These are phyloP conservation scores for Dryococelus australis DNA, from an alignment of 2,888 invertebrate species.

Conservation along the genomic window DNA sequence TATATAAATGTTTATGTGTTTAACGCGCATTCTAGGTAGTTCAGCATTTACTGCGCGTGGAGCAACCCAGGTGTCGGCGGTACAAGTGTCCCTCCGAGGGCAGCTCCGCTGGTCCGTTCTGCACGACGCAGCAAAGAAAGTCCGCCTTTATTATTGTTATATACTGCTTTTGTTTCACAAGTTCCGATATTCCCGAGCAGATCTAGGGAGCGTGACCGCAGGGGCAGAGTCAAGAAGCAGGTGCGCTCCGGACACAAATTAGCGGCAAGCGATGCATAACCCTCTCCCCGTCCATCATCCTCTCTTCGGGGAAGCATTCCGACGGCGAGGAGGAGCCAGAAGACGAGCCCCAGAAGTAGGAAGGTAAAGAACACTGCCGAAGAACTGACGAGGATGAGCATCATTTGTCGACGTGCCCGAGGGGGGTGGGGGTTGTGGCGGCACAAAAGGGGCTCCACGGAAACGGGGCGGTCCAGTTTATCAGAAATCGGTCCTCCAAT, in stretches of 20 bases:
- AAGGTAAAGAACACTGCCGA: neutral
- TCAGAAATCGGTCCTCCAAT: conserved; percentile 11
- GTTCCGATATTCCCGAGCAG: neutral
- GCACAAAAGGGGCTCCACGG: neutral
- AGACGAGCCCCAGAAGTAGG: neutral
- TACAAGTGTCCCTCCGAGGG: no score
- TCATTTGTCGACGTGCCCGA: neutral
- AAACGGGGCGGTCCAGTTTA: neutral
- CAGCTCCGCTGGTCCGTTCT: no score
- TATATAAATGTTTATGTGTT: no score
- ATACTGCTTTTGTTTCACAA: no score
- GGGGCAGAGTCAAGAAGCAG: neutral
- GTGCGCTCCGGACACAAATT: neutral
- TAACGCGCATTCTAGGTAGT: no score
- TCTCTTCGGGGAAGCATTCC: neutral
- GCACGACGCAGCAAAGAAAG: no score
- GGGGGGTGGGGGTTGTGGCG: neutral
- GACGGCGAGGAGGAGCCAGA: neutral
- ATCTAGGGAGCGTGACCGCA: neutral
- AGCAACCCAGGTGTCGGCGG: no score
- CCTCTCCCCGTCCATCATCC: neutral
- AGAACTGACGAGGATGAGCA: neutral
- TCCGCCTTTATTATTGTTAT: no score
- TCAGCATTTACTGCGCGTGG: no score
- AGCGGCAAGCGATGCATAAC: neutral